Percentiles rank a stretch among this genome's conserved stretches.
phyloP scores from a whole-genome alignment of 2,113 vertebrate species.

The Lepisosteus osseus region DNA sequence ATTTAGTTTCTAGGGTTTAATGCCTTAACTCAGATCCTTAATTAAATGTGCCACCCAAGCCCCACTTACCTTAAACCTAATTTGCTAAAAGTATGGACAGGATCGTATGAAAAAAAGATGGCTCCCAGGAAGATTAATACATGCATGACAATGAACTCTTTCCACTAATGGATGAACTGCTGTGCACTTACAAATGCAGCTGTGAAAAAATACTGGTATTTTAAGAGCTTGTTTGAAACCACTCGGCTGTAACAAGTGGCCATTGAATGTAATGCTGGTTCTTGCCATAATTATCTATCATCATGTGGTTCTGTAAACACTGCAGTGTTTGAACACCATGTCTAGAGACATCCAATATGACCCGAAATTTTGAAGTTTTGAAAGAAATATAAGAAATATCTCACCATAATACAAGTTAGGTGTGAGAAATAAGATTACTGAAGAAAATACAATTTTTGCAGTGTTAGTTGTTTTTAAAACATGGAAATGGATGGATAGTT shows the following conservation, averaged over 20 bases:
- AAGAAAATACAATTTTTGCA: too few relatives aligned
- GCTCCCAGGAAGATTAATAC: conserved; percentile 12
- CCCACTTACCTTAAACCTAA: conserved; percentile 4
- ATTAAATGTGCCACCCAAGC: conserved; percentile 15
- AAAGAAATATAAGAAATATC: neutral
- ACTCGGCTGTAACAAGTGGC: neutral
- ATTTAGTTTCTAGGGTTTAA: conserved; percentile 3
- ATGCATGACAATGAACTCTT: neutral
- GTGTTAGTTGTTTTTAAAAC: too few relatives aligned
- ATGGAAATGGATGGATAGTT: too few relatives aligned
- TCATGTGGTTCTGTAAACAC: conserved; percentile 2
- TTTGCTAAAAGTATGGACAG: conserved; percentile 3
- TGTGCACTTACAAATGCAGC: neutral
- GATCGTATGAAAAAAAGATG: conserved; percentile 4
- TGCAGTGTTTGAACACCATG: neutral
- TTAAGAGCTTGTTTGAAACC: conserved; percentile 3
- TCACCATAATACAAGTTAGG: too few relatives aligned
- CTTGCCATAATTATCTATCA: neutral
- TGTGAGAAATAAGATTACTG: too few relatives aligned
- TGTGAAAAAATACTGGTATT: conserved; percentile 7
- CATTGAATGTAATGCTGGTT: neutral
- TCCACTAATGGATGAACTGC: conserved; percentile 8
- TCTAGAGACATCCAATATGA: neutral
- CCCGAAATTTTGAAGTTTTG: neutral
- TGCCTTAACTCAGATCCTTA: conserved; percentile 4